phyloP scores from a whole-genome alignment of 1,140 invertebrate genomes.

The Cyphomyrmex costatus region DNA sequence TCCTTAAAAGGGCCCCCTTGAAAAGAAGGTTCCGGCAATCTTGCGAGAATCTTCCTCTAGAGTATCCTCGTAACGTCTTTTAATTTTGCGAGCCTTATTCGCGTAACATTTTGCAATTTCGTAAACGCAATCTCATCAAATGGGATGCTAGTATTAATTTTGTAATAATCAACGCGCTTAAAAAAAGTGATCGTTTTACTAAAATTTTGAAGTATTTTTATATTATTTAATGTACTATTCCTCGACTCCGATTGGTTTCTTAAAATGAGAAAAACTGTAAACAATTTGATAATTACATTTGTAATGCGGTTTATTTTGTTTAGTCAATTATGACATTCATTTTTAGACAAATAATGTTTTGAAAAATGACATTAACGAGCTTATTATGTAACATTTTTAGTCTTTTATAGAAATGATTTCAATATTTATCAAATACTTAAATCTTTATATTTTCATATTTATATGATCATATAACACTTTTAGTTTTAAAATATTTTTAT shows the following conservation, averaged over 20 bases:
- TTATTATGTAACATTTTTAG: not conserved
- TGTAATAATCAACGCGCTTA: conserved; percentile 13
- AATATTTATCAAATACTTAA: not conserved
- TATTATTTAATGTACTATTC: not conserved
- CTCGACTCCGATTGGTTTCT: not conserved
- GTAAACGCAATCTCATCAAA: conserved; percentile 28
- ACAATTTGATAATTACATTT: not conserved
- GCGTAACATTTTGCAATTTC: conserved; percentile 27
- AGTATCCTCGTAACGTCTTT: conserved; percentile 50
- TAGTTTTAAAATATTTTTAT: not conserved
- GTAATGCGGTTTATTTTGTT: not conserved
- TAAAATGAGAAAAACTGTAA: not conserved
- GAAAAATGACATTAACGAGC: not conserved
- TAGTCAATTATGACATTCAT: not conserved
- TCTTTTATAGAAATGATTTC: not conserved
- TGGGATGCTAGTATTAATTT: conserved; percentile 13
- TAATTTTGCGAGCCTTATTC: conserved; percentile 40
- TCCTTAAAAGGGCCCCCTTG: conserved; percentile 40
- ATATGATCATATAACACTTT: not conserved
- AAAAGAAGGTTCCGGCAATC: conserved; percentile 41
- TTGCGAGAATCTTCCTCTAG: conserved; percentile 8
- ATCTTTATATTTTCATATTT: not conserved
- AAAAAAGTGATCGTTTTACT: conserved; percentile 12
- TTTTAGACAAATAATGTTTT: not conserved
- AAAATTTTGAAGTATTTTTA: not conserved